A percentile compares a stretch with the other conserved stretches of the same genome.
Evolutionary conservation across 2,888 invertebrate species (phyloP).

Genomic region (Cheilosia soror): DNA sequence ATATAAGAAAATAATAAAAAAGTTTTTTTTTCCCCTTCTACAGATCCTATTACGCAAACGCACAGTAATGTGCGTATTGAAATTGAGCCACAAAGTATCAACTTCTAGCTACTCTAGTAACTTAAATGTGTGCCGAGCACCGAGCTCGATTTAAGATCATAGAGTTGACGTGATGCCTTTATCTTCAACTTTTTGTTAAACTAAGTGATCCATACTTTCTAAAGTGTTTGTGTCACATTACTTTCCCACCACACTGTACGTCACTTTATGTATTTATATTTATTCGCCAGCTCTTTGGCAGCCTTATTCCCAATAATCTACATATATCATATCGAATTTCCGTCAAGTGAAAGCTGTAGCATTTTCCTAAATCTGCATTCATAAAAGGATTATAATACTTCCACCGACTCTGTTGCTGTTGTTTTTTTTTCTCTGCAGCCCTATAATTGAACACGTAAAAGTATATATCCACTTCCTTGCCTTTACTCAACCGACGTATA

Average conservation of each 20-base stretch:
- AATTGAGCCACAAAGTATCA: too few species aligned
- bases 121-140: too few species aligned
- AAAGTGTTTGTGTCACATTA: not conserved
- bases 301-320: conserved; percentile 1
- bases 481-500: conserved; percentile 41
- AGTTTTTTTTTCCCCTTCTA: too few species aligned
- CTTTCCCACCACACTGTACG: conserved; percentile 23
- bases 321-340: conserved; percentile 29
- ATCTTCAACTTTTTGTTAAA: too few species aligned
- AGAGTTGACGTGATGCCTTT: too few species aligned
- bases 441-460: not conserved
- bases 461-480: conserved; percentile 2
- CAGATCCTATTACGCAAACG: too few species aligned
- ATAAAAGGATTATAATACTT: conserved; percentile 70
- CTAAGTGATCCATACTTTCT: too few species aligned
- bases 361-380: conserved; percentile 61
- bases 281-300: not conserved
- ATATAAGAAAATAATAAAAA: too few species aligned
- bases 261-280: conserved; percentile 4
- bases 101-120: too few species aligned
- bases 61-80: too few species aligned
- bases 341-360: conserved; percentile 29
- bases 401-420: not conserved
- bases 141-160: too few species aligned
- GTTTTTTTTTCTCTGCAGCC: not conserved